Conservation (phyloP, 2,113 vertebrate genomes). For the Chauna torquata region DNA sequence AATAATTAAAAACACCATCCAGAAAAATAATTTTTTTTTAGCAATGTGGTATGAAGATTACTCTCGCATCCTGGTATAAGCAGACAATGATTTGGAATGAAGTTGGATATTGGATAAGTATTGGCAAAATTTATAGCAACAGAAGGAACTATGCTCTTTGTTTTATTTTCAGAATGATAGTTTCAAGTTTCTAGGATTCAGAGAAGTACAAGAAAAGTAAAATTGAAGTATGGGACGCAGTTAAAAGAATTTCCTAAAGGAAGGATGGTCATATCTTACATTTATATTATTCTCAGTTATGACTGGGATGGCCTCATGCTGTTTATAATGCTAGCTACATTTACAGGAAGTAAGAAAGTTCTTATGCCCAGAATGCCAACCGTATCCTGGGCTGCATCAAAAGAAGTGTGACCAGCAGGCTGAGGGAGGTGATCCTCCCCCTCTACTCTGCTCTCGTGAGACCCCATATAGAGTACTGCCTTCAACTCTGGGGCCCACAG, state of each 20-base stretch:
- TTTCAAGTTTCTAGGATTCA: background rate
- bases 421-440: background rate
- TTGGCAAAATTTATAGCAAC: background rate
- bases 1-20: background rate
- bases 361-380: background rate
- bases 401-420: background rate
- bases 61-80: background rate
- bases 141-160: background rate
- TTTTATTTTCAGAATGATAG: background rate
- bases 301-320: background rate
- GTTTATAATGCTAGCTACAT: background rate
- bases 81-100: background rate
- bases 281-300: background rate
- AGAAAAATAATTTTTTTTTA: background rate
- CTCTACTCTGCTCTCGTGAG: background rate
- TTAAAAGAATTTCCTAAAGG: background rate
- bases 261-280: background rate
- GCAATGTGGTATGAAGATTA: background rate
- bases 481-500: background rate
- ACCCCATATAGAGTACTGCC: background rate
- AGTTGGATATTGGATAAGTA: background rate
- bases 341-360: background rate
- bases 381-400: background rate
- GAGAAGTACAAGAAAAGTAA: background rate
- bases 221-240: background rate